Evolutionary conservation across 2,113 vertebrate species (phyloP).

Genomic region (Castor canadensis): DNA sequence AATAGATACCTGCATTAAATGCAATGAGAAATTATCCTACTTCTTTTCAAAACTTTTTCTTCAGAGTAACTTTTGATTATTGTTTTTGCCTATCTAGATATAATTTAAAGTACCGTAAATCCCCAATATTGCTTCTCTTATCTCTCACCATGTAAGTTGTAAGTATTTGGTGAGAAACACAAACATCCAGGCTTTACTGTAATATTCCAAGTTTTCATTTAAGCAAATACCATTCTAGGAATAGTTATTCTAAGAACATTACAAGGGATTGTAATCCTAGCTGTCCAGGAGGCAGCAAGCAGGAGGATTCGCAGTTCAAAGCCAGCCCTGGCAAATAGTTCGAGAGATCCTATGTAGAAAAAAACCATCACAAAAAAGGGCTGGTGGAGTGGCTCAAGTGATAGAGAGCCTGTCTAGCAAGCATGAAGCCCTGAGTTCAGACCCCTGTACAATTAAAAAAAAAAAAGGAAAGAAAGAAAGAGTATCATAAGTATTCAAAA

Average conservation of each 20-base stretch:
- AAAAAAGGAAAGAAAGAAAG: too few relatives aligned
- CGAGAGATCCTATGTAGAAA: too few relatives aligned
- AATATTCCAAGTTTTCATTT: conserved; percentile 55
- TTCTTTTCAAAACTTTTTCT: conserved; percentile 70
- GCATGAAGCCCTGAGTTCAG: too few relatives aligned
- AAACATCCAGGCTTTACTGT: conserved; percentile 37
- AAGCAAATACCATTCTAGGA: conserved; percentile 52
- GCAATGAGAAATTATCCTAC: conserved; percentile 67
- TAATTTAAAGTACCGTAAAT: conserved; percentile 79
- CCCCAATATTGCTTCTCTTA: conserved; percentile 72
- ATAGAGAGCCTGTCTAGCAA: too few relatives aligned
- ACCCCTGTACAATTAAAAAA: too few relatives aligned
- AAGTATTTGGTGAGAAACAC: conserved; percentile 68
- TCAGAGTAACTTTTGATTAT: conserved; percentile 73
- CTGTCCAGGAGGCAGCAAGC: too few relatives aligned
- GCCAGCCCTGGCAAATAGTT: too few relatives aligned
- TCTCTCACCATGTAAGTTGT: conserved; percentile 70
- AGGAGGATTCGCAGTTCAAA: too few relatives aligned
- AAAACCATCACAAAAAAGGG: too few relatives aligned
- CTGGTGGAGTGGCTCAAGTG: too few relatives aligned
- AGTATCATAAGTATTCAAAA: conserved; percentile 49
- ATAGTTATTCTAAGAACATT: conserved; percentile 45
- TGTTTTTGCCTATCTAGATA: conserved; percentile 67
- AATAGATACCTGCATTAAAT: conserved; percentile 70
- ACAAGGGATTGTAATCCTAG: too few relatives aligned